Percentiles rank a stretch among this genome's conserved stretches.
Evolutionary conservation across 2,888 invertebrate genomes (phyloP).

Genomic region (Agriopis aurantiaria): DNA sequence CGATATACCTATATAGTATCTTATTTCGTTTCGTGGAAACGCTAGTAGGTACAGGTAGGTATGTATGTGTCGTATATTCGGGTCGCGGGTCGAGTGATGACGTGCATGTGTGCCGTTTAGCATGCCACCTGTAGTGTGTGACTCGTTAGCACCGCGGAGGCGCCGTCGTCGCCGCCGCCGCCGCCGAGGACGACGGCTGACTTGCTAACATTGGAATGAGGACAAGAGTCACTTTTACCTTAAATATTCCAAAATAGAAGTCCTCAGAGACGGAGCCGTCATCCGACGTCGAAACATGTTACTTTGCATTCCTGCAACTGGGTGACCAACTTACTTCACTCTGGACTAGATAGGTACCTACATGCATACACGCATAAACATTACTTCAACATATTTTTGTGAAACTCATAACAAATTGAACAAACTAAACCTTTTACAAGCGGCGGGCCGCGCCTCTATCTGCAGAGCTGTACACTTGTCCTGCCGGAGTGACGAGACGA

Average conservation of each 20-base stretch:
- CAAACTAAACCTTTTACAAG: no score
- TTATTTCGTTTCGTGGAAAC: constrained; percentile 5
- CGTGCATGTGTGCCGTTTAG: constrained; percentile 16
- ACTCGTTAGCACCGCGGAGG: constrained; percentile 3
- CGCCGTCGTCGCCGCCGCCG: constrained; percentile 1
- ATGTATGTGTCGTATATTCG: neutral
- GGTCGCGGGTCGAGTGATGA: constrained; percentile 22
- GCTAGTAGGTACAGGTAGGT: no score
- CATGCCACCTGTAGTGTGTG: constrained; percentile 29
- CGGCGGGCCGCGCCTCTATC: no score
- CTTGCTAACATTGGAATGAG: constrained; percentile 29
- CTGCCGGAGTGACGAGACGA: neutral
- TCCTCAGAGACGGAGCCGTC: neutral
- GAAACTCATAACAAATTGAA: constrained; percentile 4
- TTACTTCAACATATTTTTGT: neutral
- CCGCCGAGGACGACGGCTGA: constrained; percentile 27
- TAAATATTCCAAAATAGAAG: neutral
- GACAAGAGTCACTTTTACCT: constrained; percentile 27
- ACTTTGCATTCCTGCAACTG: neutral
- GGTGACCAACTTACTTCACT: no score
- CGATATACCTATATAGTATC: no score
- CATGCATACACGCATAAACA: no score
- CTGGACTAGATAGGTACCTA: no score
- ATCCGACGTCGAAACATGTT: neutral
- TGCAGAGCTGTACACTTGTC: no score